Evolutionary conservation across 2,113 vertebrate genomes (phyloP).

Genomic region (Hepsetus odoe): DNA sequence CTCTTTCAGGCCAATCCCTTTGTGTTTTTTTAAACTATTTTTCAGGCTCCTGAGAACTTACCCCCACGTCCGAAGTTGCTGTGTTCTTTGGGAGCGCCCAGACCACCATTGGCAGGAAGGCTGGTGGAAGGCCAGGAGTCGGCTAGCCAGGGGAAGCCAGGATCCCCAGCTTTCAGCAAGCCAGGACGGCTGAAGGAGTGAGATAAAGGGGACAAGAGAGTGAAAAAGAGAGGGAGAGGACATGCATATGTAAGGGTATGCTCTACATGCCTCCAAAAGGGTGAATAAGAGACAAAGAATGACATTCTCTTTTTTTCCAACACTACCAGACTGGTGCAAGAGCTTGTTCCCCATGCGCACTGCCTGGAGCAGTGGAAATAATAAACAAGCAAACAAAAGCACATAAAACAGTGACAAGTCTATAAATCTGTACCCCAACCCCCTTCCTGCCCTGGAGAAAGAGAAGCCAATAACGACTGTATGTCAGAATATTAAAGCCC

Average conservation of each 20-base stretch:
- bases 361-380: slow-evolving; percentile 63
- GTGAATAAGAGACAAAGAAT: slow-evolving; percentile 19
- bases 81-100: slow-evolving; percentile 89
- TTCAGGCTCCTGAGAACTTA: slow-evolving; percentile 62
- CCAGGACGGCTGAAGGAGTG: slow-evolving; percentile 85
- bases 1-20: not conserved
- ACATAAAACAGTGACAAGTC: slow-evolving; percentile 73
- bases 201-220: slow-evolving; percentile 45
- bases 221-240: not conserved
- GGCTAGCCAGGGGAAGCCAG: slow-evolving; percentile 95
- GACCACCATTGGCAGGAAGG: slow-evolving; percentile 92
- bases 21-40: slow-evolving; percentile 53
- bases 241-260: slow-evolving; percentile 13
- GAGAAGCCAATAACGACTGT: slow-evolving; percentile 63
- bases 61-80: slow-evolving; percentile 94
- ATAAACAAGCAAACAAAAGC: slow-evolving; percentile 69
- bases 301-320: slow-evolving; percentile 49
- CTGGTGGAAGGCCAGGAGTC: slow-evolving; percentile 98
- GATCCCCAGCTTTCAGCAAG: slow-evolving; percentile 89
- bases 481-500: slow-evolving; percentile 78
- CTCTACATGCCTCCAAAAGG: slow-evolving; percentile 1
- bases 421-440: slow-evolving; percentile 72
- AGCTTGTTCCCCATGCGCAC: slow-evolving; percentile 71
- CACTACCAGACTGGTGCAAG: slow-evolving; percentile 68
- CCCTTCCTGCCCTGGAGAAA: slow-evolving; percentile 66